Percentiles rank a stretch among this genome's conserved stretches.
Evolutionary conservation across 2,797 vertebrate species (phyloP).

Genomic region (Lepilemur ruficaudatus): DNA sequence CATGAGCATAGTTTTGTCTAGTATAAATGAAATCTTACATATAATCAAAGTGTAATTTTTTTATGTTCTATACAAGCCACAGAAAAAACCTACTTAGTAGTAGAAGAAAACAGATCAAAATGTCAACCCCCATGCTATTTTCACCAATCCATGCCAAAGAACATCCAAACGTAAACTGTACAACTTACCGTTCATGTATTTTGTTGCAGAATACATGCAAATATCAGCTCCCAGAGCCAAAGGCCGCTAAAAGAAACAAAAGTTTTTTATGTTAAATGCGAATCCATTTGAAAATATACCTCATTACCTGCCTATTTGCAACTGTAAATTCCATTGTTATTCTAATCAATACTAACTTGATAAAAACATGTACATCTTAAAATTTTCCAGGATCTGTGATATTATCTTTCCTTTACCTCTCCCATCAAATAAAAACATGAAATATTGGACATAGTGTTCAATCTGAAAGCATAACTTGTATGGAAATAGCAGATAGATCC

Average conservation of each 20-base stretch:
- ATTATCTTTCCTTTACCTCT: not conserved
- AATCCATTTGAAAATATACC: constrained; percentile 4
- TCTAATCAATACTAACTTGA: not conserved
- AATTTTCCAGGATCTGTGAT: not conserved
- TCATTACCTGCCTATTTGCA: not conserved
- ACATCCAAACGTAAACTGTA: not conserved
- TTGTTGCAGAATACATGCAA: constrained; percentile 96
- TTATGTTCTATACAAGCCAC: not conserved
- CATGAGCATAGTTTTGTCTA: not conserved
- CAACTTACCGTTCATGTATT: constrained; percentile 95
- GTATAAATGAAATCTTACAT: not conserved
- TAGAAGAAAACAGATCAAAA: not conserved
- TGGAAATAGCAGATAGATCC: not conserved
- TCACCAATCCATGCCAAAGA: not conserved
- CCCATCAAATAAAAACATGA: not conserved
- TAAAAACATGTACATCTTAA: not conserved
- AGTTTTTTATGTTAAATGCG: not conserved
- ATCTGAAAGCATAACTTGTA: not conserved
- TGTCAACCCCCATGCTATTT: not conserved
- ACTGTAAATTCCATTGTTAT: not conserved
- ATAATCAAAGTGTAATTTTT: constrained; percentile 1
- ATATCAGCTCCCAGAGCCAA: constrained; percentile 95
- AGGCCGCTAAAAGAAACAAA: constrained; percentile 87
- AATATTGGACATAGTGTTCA: not conserved
- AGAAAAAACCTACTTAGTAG: not conserved